These are phyloP conservation scores for Prenolepis imparis DNA, from an alignment of 2,888 invertebrate genomes.

Conservation along the genomic window DNA sequence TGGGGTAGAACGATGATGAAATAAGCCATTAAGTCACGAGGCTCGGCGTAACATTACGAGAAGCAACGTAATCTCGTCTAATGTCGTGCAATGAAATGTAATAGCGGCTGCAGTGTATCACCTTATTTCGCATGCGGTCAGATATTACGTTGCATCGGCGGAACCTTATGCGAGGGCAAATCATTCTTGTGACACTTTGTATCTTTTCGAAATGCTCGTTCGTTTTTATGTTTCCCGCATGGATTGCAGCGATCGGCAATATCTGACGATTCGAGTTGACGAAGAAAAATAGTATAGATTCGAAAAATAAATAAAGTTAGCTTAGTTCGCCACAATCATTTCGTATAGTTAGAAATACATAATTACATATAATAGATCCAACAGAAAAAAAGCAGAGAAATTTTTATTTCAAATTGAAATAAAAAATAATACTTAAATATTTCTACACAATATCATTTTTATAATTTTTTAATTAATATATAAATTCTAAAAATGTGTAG, in stretches of 20 bases:
- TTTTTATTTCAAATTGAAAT: not conserved
- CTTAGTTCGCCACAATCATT: not conserved
- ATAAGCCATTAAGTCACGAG: slow-evolving; percentile 72
- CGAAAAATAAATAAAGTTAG: not conserved
- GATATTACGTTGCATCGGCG: slow-evolving; percentile 27
- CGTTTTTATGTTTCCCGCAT: not conserved
- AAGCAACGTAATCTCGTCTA: slow-evolving; percentile 74
- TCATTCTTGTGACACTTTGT: slow-evolving; percentile 10
- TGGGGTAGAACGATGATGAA: slow-evolving; percentile 66
- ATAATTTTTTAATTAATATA: slow-evolving; percentile 6
- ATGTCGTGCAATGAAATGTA: slow-evolving; percentile 74
- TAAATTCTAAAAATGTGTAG: not conserved
- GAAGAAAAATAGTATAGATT: not conserved
- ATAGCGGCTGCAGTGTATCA: slow-evolving; percentile 71
- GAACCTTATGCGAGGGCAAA: not conserved
- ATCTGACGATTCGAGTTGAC: not conserved
- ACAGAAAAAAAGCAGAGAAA: not conserved
- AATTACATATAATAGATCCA: not conserved
- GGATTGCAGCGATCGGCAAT: not conserved
- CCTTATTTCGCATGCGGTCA: slow-evolving; percentile 61
- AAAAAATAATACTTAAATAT: not conserved
- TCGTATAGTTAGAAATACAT: not conserved
- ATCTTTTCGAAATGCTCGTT: not conserved
- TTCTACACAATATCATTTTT: not conserved
- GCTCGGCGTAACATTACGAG: slow-evolving; percentile 63